Conservation (phyloP, 2,888 invertebrate species). For the Achlya flavicornis region DNA sequence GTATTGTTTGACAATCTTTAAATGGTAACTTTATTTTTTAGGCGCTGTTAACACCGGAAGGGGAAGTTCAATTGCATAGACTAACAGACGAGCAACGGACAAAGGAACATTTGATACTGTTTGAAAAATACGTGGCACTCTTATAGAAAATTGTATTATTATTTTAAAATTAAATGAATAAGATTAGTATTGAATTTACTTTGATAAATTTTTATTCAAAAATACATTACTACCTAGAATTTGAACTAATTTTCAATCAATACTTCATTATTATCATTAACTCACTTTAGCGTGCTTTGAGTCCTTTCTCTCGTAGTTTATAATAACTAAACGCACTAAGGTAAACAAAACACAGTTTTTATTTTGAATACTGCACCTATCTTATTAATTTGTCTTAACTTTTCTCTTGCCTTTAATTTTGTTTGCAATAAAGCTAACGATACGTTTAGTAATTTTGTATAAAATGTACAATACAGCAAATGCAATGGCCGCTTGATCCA, state of each 20-base stretch:
- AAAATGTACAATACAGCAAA: conserved; percentile 19
- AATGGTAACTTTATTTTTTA: conserved; percentile 33
- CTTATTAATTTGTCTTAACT: no score
- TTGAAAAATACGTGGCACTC: conserved; percentile 61
- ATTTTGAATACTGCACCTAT: no score
- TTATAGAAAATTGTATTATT: conserved; percentile 42
- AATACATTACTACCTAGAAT: no score
- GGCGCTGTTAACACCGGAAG: conserved; percentile 58
- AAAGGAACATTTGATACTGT: conserved; percentile 47
- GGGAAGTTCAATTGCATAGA: conserved; percentile 61
- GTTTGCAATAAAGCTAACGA: background rate
- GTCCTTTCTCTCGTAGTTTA: no score
- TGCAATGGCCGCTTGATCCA: conserved; percentile 44
- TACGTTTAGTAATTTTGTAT: background rate
- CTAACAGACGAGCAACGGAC: conserved; percentile 41
- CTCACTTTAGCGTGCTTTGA: no score
- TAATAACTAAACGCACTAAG: no score
- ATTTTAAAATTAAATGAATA: conserved; percentile 14
- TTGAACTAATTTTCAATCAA: no score
- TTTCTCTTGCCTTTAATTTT: background rate
- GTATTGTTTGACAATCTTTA: background rate
- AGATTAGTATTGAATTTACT: conserved; percentile 8
- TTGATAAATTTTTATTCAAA: background rate
- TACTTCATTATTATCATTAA: no score
- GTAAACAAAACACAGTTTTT: no score